Conservation (phyloP, 2,888 invertebrate species). For the Cephus pygmeus region DNA sequence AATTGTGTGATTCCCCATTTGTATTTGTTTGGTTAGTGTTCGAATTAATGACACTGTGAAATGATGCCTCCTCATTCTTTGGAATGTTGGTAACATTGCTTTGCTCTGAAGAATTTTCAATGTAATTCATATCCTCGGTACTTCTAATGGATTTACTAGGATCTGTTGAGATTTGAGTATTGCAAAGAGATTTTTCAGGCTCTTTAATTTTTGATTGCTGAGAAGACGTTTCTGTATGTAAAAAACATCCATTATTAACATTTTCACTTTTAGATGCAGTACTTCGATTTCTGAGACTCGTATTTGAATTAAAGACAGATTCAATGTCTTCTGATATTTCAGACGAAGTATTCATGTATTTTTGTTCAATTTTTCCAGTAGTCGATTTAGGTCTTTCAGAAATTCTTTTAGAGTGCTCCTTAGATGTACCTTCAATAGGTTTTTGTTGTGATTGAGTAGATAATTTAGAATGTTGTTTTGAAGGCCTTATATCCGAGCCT, state of each 20-base stretch:
- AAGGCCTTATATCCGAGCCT: conserved; percentile 22
- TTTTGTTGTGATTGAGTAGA: conserved; percentile 32
- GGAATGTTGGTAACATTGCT: conserved; percentile 21
- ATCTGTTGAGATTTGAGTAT: conserved; percentile 25
- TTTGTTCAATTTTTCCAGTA: conserved; percentile 41
- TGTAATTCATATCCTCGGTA: conserved; percentile 34
- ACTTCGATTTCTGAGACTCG: conserved; percentile 34
- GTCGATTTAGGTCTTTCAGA: conserved; percentile 47
- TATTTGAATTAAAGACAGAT: conserved; percentile 40
- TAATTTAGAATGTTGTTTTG: conserved; percentile 27
- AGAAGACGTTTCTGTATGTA: conserved; percentile 24
- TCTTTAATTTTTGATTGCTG: conserved; percentile 40
- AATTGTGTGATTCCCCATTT: conserved; percentile 38
- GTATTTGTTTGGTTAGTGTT: conserved; percentile 13
- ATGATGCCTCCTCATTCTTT: conserved; percentile 29
- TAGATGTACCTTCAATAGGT: conserved; percentile 24
- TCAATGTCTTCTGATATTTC: conserved; percentile 50
- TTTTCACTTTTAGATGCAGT: conserved; percentile 13
- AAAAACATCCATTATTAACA: conserved; percentile 22
- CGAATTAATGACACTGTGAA: conserved; percentile 1
- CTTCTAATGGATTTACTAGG: conserved; percentile 27
- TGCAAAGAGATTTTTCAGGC: conserved; percentile 28
- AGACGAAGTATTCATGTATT: conserved; percentile 35
- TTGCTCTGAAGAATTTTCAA: conserved; percentile 29
- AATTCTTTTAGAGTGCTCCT: conserved; percentile 43